phyloP scores from a whole-genome alignment of 2,797 vertebrate species.

The Huso huso region DNA sequence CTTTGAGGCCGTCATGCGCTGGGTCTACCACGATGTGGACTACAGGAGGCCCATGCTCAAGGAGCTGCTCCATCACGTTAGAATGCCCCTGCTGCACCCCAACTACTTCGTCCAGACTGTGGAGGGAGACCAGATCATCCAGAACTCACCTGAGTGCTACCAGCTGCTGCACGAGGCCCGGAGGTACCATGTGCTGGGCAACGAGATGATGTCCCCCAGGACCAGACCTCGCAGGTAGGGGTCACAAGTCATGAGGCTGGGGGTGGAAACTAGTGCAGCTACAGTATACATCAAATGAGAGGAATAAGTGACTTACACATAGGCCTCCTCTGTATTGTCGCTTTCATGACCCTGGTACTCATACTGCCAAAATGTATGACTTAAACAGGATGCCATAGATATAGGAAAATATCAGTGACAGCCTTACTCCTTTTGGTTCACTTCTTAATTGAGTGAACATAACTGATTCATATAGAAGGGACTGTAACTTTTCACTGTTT shows the following conservation, averaged over 20 bases:
- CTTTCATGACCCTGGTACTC: no score
- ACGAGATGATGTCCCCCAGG: slow-evolving; percentile 97
- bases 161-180: slow-evolving; percentile 92
- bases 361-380: no score
- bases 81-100: slow-evolving; percentile 86
- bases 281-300: no score
- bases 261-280: no score
- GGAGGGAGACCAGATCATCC: slow-evolving; percentile 91
- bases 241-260: neutral
- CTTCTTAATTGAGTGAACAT: no score
- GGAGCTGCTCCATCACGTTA: slow-evolving; percentile 83
- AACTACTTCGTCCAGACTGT: slow-evolving; percentile 98
- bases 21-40: slow-evolving; percentile 83
- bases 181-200: slow-evolving; percentile 92
- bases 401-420: no score
- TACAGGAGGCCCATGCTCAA: slow-evolving; percentile 75
- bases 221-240: slow-evolving; percentile 90
- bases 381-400: no score
- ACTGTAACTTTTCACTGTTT: no score
- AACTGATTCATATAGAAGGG: no score
- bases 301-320: no score
- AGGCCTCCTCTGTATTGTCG: no score
- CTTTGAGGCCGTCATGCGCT: slow-evolving; percentile 92
- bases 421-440: no score
- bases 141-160: slow-evolving; percentile 91